phyloP scores from a whole-genome alignment of 1,140 invertebrate species.

The Lerema accius region DNA sequence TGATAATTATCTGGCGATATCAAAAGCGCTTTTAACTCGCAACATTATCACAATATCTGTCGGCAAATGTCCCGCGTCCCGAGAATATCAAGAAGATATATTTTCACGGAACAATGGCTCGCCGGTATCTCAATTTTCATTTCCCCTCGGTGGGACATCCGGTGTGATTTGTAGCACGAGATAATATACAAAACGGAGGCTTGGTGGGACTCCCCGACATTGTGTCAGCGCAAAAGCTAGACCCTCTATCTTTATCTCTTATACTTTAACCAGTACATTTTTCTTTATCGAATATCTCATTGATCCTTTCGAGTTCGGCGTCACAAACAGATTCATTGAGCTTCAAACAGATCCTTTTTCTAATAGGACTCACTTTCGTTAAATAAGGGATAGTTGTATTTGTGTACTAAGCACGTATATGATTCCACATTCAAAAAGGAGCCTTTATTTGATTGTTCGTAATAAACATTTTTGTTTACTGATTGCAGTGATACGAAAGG shows the following conservation, averaged over 20 bases:
- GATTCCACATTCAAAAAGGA: too few relatives aligned
- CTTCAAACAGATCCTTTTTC: slow-evolving; percentile 18
- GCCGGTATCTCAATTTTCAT: slow-evolving; percentile 78
- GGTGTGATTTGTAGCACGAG: slow-evolving; percentile 76
- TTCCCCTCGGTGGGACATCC: slow-evolving; percentile 71
- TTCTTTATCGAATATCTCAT: slow-evolving; percentile 52
- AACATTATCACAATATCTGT: slow-evolving; percentile 73
- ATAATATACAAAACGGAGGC: slow-evolving; percentile 76
- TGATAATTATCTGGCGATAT: slow-evolving; percentile 62
- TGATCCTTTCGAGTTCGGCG: slow-evolving; percentile 43
- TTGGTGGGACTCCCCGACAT: slow-evolving; percentile 58
- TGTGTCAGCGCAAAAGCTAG: slow-evolving; percentile 66
- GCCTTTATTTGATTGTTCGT: slow-evolving; percentile 2
- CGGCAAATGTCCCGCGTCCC: slow-evolving; percentile 61
- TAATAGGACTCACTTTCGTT: slow-evolving; percentile 26
- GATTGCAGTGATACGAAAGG: too few relatives aligned
- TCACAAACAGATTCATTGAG: slow-evolving; percentile 38
- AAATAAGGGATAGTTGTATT: slow-evolving; percentile 12
- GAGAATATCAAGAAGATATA: slow-evolving; percentile 77
- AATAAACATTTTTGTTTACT: neutral
- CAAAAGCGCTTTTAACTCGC: slow-evolving; percentile 60
- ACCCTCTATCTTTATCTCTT: slow-evolving; percentile 54
- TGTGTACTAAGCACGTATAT: too few relatives aligned
- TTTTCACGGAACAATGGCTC: slow-evolving; percentile 77
- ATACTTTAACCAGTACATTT: slow-evolving; percentile 55